These are phyloP conservation scores for Potorous gilbertii DNA, from an alignment of 2,797 vertebrate species.

Conservation along the genomic window DNA sequence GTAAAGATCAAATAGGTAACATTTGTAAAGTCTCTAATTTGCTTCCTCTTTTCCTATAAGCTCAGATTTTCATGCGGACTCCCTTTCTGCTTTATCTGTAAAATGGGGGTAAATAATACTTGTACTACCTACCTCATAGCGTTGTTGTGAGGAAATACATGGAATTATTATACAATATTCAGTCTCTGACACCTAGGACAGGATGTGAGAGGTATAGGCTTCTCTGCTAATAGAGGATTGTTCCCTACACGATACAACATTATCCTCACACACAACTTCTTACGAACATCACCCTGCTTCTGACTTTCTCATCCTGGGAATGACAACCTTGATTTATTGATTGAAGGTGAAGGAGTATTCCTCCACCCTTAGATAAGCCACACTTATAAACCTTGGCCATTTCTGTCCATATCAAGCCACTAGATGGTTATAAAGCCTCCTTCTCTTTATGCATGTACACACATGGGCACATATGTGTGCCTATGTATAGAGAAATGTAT, in stretches of 20 bases:
- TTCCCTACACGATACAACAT: background rate
- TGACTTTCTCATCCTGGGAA: background rate
- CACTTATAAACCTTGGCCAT: background rate
- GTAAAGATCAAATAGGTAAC: background rate
- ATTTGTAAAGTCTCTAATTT: background rate
- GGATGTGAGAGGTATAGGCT: background rate
- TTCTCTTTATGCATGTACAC: background rate
- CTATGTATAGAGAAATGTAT: background rate
- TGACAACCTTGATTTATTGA: background rate
- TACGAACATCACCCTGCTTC: background rate
- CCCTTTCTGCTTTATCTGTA: background rate
- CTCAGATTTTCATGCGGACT: background rate
- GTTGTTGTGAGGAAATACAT: background rate
- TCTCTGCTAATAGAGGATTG: background rate
- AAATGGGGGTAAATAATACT: background rate
- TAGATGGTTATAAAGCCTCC: background rate
- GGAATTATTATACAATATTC: background rate
- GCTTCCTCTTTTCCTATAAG: background rate
- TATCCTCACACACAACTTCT: background rate
- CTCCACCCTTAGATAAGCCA: background rate
- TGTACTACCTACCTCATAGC: background rate
- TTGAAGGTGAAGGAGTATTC: background rate
- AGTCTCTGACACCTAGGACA: background rate
- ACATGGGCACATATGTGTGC: background rate
- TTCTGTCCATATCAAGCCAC: background rate